Evolutionary conservation across 2,113 vertebrate genomes (phyloP).

Genomic region (Dasypus novemcinctus): DNA sequence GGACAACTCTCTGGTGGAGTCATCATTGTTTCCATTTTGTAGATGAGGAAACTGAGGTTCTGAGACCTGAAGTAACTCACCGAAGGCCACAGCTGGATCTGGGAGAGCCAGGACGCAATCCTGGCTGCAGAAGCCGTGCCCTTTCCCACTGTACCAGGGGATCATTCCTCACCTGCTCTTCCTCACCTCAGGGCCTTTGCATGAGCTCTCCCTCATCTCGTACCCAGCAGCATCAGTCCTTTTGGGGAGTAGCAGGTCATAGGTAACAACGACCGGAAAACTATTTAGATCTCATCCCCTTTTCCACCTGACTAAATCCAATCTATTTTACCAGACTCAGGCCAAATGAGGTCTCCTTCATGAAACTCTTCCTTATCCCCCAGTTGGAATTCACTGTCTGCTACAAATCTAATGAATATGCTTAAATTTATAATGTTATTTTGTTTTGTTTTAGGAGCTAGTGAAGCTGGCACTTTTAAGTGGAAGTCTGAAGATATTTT

Average conservation of each 20-base stretch:
- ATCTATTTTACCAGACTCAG: background rate
- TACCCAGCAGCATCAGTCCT: too few relatives aligned
- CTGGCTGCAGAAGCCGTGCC: background rate
- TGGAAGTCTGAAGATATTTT: background rate
- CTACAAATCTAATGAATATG: background rate
- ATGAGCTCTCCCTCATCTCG: background rate
- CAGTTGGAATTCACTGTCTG: background rate
- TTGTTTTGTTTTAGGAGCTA: background rate
- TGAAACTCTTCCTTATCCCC: background rate
- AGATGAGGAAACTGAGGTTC: background rate
- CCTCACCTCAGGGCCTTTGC: background rate
- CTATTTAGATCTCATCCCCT: background rate
- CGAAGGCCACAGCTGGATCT: background rate
- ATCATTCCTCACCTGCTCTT: background rate
- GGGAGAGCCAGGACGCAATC: background rate
- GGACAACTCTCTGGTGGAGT: background rate
- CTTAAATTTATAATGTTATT: background rate
- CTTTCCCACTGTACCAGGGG: background rate
- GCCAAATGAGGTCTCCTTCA: background rate
- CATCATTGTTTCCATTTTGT: background rate
- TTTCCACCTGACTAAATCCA: background rate
- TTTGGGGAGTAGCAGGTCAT: background rate
- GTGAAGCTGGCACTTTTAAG: background rate
- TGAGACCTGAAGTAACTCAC: background rate
- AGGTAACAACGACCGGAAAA: background rate